Evolutionary conservation across 1,140 invertebrate species (phyloP).

Genomic region (Forficula auricularia): DNA sequence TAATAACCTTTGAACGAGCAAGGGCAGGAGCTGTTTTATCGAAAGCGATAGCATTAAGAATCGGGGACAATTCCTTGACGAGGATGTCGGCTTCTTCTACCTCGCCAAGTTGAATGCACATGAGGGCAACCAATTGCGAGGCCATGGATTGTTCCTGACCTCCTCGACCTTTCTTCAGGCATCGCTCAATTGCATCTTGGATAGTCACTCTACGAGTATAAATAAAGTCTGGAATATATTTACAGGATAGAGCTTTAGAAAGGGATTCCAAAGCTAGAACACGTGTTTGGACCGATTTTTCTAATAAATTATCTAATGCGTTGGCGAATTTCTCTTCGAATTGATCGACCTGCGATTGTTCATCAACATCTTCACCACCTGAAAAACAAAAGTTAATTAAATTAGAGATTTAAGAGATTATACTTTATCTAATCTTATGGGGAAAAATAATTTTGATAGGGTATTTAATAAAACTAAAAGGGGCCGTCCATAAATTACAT

Average conservation of each 20-base stretch:
- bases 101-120: slow-evolving; percentile 67
- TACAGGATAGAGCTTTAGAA: slow-evolving; percentile 54
- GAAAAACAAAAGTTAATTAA: too few species aligned
- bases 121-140: slow-evolving; percentile 53
- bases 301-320: slow-evolving; percentile 63
- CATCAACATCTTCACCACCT: slow-evolving; percentile 32
- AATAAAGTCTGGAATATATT: slow-evolving; percentile 62
- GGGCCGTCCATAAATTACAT: too few species aligned
- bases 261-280: slow-evolving; percentile 52
- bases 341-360: slow-evolving; percentile 45
- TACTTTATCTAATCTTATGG: too few species aligned
- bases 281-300: slow-evolving; percentile 70
- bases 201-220: slow-evolving; percentile 47
- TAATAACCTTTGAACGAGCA: slow-evolving; percentile 38
- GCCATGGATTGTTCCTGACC: slow-evolving; percentile 64
- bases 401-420: too few species aligned
- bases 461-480: too few species aligned
- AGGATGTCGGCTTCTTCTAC: slow-evolving; percentile 41
- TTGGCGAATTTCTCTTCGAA: slow-evolving; percentile 80
- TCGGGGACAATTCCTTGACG: slow-evolving; percentile 36
- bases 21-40: slow-evolving; percentile 38
- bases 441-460: too few species aligned
- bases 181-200: slow-evolving; percentile 57
- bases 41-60: slow-evolving; percentile 34
- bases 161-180: slow-evolving; percentile 62